A percentile compares a stretch with the other conserved stretches of the same genome.
Conservation (phyloP, 2,888 invertebrate species). For the Zhengitettix transpicula region DNA sequence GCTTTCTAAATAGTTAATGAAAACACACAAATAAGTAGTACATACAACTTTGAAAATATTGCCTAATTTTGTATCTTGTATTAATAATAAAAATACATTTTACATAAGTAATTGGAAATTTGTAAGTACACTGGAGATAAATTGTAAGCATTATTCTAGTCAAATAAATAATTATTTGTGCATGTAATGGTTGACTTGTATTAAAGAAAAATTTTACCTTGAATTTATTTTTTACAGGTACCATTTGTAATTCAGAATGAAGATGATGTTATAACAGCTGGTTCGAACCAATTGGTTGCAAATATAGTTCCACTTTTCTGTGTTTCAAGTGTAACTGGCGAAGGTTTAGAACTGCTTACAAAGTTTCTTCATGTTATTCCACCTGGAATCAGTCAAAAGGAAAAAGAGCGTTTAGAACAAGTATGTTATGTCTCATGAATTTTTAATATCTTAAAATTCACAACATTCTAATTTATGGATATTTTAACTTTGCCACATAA, state of each 20-base stretch:
- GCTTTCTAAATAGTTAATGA: background rate
- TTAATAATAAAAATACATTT: background rate
- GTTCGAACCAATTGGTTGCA: constrained; percentile 45
- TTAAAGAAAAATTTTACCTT: too few relatives aligned
- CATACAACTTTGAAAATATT: background rate
- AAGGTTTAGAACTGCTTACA: constrained; percentile 64
- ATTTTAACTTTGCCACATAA: background rate
- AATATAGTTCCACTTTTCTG: constrained; percentile 65
- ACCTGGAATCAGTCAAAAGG: constrained; percentile 43
- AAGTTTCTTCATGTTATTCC: constrained; percentile 71
- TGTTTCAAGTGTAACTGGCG: constrained; percentile 81
- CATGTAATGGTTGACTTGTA: too few relatives aligned
- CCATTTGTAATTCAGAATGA: constrained; percentile 46
- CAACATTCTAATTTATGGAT: background rate
- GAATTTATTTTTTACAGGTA: constrained; percentile 26
- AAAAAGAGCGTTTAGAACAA: constrained; percentile 53
- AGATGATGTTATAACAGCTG: constrained; percentile 60
- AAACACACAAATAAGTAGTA: background rate
- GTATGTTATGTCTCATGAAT: constrained; percentile 19
- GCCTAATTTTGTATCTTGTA: background rate
- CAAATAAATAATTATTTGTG: too few relatives aligned
- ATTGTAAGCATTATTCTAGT: too few relatives aligned
- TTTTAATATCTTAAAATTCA: background rate
- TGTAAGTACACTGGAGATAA: too few relatives aligned
- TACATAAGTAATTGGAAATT: too few relatives aligned